Base-by-base conservation (phyloP, 1,140 invertebrate genomes). In the Kradibia gibbosae region DNA sequence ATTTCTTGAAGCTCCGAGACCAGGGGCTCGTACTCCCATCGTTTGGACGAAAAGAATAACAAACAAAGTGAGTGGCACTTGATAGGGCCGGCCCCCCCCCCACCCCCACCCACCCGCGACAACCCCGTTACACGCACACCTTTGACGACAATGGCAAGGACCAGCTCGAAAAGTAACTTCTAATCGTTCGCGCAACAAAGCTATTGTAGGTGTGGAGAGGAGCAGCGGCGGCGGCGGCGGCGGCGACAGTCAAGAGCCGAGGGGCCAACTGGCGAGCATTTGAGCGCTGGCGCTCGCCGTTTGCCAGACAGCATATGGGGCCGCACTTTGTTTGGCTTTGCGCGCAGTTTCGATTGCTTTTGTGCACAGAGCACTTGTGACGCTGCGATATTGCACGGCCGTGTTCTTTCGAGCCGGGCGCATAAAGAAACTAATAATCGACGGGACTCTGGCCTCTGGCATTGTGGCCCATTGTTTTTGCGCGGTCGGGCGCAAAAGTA, bases 231-330 rank as follows among this genome's bases (percentile, higher is more conserved):
- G 22, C 28, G 55, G 10, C 22, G 28, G 45, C 42, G n/a, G 39
- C n/a, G 8, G 22, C 28, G 55, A 55, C 45, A 80, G 75, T 79
- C 70, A 84, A 86, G 77, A 79, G 81, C 80, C 76, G n/a, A 77
- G 75, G 70, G 86, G 85, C 87, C 88, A 89, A 89, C 87, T 89
- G 88, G 84, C 82, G 78, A 77, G 80, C 39, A 36, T 72, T 74
- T 85, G 83, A 85, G 81, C 86, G 85, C n/a, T n/a, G 82, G 85
- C 81, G 79, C 82, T 75, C 31, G 60, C 36, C 83, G 42, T 85
- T 83, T 84, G 62, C 28, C 83, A 45, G 76, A 65, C 11, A 28
- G 85, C 88, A 89, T 89, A 89, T 88, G 88, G n/a, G 87, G 87
- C 73, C 75, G 83, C 83, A 83, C 84, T 84, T 75, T 75, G 36